Evolutionary conservation across 1,140 invertebrate genomes (phyloP), one percentile per base, ranked within the genome.

Genomic region (Drusus annulatus): DNA sequence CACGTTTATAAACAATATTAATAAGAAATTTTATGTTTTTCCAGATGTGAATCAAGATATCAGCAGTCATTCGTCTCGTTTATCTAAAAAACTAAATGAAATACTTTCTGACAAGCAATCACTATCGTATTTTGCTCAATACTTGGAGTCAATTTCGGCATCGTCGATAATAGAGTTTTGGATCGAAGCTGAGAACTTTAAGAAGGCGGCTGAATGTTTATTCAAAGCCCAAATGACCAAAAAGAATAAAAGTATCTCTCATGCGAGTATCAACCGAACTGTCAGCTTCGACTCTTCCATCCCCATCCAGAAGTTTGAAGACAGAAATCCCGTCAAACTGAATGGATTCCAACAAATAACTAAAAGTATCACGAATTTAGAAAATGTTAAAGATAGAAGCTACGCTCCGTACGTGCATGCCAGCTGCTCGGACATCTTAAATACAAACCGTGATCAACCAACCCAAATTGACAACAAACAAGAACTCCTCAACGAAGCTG

Each of bases 111-210:
- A 87, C 80, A 88, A 86, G 84, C 87, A 85, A 78, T 84, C 86
- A 62, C 79, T 89, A 51, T 87, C 86, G 82, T 87, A 90, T 86
- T 89, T 90, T 84, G 74, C 88, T 68, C 86, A 87, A 78, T 89
- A 86, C 76, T 87, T 90, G 87, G 87, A 89, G 84, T 86, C 86
- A 76, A 85, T 87, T 63, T 87, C 86, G 31, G 86, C 88, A 81
- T 84, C 85, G 60, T 79, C 85, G 56, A 83, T 89, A 16, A 83
- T 89, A 28, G 88, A 88, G 83, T 88, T 87, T 84, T 90, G 88
- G 89, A 69, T 89, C 36, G 88, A 89, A 63, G 80, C 89, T 76
- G 88, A 89, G 81, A 86, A 87, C 78, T 90, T 89, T 79, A 86
- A 86, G 78, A 78, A 69, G 65, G 71, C 85, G 76, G 54, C 87